Base-by-base conservation (phyloP, 2,113 vertebrate species). In the Sturnira hondurensis region DNA sequence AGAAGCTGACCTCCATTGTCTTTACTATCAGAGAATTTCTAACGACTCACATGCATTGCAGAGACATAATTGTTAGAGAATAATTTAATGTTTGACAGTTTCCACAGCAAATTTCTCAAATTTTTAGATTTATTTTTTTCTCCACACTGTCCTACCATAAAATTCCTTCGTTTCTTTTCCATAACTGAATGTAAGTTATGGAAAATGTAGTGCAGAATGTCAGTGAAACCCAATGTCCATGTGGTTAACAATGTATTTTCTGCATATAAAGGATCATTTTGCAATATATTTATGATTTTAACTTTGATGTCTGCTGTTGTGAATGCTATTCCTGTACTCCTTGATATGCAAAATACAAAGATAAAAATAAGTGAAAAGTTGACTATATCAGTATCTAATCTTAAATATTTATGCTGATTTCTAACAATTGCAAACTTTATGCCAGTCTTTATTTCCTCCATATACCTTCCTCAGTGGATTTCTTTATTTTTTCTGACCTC, bases 61-160 rank as follows among this genome's bases (percentile, higher is more conserved):
- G 56, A 73, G 2, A 85, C 71, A n/a, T 84, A 88, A 17, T 70
- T 89, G n/a, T 90, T 83, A 41, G 3, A 86, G 77, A 89, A 86
- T 58, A 92, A 96, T n/a, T 96, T 58, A 97, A 13, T 56, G 65
- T 78, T 77, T 96, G 78, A 95, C 71, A 93, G 36, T 73, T 88
- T 65, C n/a, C 43, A 88, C 67, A 45, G 65, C 70, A 95, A 83
- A 83, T 88, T 20, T 10, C 3, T 47, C 86, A 54, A 52, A 43
- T 28, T 52, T 71, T 14, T 31, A 56, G 41, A 54, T 43, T 70
- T 86, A 2, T 61, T 56, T 58, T 65, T n/a, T 14, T 4, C 4
- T 11, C 9, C 63, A 80, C 9, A 68, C 7, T 68, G n/a, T 52
- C 11, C 26, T 86, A 63, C 19, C 5, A 74, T 68, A 50, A 50